Percentiles rank a stretch among this genome's conserved stretches.
Conservation (phyloP, 2,888 invertebrate genomes). For the Hypomecis punctinalis region DNA sequence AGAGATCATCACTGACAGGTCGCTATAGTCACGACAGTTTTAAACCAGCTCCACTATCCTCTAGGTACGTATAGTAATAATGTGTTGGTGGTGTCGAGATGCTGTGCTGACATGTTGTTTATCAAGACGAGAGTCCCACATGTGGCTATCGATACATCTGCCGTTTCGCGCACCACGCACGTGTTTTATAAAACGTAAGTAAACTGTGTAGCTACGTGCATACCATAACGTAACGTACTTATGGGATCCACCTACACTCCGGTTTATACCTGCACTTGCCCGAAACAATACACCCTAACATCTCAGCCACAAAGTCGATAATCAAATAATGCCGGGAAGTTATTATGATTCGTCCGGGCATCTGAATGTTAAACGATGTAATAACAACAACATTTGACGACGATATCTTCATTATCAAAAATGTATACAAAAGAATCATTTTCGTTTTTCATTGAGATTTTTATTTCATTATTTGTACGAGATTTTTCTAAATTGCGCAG, state of each 20-base stretch:
- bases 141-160: conserved; percentile 67
- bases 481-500: conserved; percentile 4
- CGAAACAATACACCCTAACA: conserved; percentile 3
- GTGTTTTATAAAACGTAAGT: conserved; percentile 49
- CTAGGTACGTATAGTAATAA: not conserved
- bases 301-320: conserved; percentile 12
- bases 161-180: conserved; percentile 58
- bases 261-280: conserved; percentile 8
- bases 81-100: conserved; percentile 1
- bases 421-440: conserved; percentile 24
- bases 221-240: conserved; percentile 26
- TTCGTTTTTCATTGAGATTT: conserved; percentile 13
- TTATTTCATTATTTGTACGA: conserved; percentile 14
- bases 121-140: conserved; percentile 59
- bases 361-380: conserved; percentile 33
- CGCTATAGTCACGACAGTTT: not conserved
- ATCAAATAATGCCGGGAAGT: conserved; percentile 12
- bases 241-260: conserved; percentile 30
- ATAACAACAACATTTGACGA: conserved; percentile 34
- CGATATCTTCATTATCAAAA: conserved; percentile 31
- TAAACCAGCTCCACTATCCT: not conserved
- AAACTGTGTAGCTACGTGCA: conserved; percentile 39
- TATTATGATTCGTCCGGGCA: conserved; percentile 27
- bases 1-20: not conserved
- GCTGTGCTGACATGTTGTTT: conserved; percentile 48